Evolutionary conservation across 2,888 invertebrate species (phyloP), one percentile per base, ranked within the genome.

Genomic region (Stenotaenia linearis): DNA sequence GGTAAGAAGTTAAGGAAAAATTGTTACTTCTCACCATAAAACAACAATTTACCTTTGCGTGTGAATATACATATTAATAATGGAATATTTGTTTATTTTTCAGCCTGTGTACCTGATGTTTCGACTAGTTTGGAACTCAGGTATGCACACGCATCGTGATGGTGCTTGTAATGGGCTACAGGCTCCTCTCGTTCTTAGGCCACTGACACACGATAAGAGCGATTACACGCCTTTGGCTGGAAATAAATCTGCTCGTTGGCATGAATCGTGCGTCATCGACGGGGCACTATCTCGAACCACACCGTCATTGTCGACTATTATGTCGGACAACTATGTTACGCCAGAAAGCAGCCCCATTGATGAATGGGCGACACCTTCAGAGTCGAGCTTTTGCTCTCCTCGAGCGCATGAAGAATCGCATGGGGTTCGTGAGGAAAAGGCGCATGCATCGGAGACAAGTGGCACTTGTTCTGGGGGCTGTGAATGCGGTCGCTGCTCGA

Each of bases 91-190:
- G n/a, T 82, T 82, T 79, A 83, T 83, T 85, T 90, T 90, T 79
- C 91, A 94, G 94, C 94, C 94, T 84, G 92, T 93, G 87, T 93
- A 91, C 89, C 89, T 93, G 83, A 90, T 90, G 85, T 89, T 91
- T 87, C 88, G 90, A 87, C 89, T 94, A 83, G 90, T 90, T 85
- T 88, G 89, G 85, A 91, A 92, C 86, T 89, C 93, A 93, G 93
- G 94, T 93, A 80, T 32, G 45, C 45, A 45, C 45, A 45, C 45
- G 6, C 45, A 18, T 45, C n/a, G n/a, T 45, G 45, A 9, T 45
- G 45, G 45, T 45, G 45, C 45, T 45, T 45, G 45, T 45, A 45
- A 45, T 45, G 45, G 45, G 45, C 45, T 45, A 3, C 45, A 45
- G n/a, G 45, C n/a, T 45, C 45, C 45, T 45, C 45, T 45, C 45